Base-by-base conservation (phyloP, 2,113 vertebrate genomes). In the Oncorhynchus mykiss region DNA sequence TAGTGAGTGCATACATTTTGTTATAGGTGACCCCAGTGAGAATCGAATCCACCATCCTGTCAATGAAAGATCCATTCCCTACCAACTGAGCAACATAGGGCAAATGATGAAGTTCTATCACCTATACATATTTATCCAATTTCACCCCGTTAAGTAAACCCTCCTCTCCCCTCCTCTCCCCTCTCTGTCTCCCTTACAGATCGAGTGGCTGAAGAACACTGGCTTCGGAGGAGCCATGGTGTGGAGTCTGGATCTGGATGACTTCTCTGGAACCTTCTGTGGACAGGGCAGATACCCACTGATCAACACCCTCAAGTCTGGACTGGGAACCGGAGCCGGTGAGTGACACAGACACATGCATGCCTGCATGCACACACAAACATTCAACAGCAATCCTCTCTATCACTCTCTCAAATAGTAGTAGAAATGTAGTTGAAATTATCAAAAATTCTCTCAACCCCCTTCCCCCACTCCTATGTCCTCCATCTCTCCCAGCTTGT, bases 201-300 rank as follows among this genome's bases (percentile, higher is more conserved):
- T 84, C 51, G 54, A 88, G 39, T 91, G 92, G 92, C 72, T 93
- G 75, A 88, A 92, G 86, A 73, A 92, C 74, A 89, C 80, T 24
- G 82, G 87, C 67, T 93, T 90, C 71, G 92, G 87, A 73, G 91
- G 91, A 48, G 92, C 85, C 59, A 89, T 93, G 89, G 89, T 93
- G 22, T 93, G 93, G 92, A 89, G 70, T 77, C 80, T 91, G 77
- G 90, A 89, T 74, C 74, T 92, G 79, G 92, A 93, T 67, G 89
- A 93, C 77, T 93, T 93, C 84, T 91, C 68, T 5, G 91, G 92
- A 22, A 88, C 86, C 70, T 94, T 92, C 91, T 93, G 91, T 65
- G 85, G 88, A 70, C 84, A 91, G 85, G 91, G 88, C 64, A 84
- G 25, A 91, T 92, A 90, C 68, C 91, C 90, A 4, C 85, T 94